These are phyloP conservation scores for Aphidius colemani DNA, from an alignment of 2,888 invertebrate genomes.

Conservation along the genomic window DNA sequence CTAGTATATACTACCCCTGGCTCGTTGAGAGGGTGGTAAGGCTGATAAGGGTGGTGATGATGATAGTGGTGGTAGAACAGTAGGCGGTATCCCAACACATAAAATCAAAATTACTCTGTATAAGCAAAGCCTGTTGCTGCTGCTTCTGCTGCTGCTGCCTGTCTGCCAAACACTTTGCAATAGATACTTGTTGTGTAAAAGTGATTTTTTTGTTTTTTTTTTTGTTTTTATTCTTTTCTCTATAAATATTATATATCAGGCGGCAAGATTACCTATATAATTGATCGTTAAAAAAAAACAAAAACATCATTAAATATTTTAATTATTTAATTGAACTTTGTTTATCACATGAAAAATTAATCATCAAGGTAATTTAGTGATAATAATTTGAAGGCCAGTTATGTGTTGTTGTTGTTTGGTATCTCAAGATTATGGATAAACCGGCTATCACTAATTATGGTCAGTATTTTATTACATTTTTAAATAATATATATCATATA, in stretches of 20 bases:
- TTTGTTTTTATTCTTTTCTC: slow-evolving; percentile 16
- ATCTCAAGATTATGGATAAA: slow-evolving; percentile 55
- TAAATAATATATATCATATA: not conserved
- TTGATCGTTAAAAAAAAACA: not conserved
- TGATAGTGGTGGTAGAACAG: slow-evolving; percentile 1
- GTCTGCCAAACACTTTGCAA: slow-evolving; percentile 43
- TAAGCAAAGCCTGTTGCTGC: slow-evolving; percentile 58
- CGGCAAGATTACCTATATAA: not conserved
- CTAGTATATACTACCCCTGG: no score
- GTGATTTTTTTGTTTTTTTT: slow-evolving; percentile 7
- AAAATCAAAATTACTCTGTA: slow-evolving; percentile 46
- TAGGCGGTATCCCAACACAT: slow-evolving; percentile 6
- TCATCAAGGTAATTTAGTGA: no score
- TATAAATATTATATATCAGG: not conserved
- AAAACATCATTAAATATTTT: no score
- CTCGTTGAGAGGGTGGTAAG: no score
- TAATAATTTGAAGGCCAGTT: slow-evolving; percentile 37
- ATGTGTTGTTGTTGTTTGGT: slow-evolving; percentile 52
- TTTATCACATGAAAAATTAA: no score
- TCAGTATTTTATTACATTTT: slow-evolving; percentile 38
- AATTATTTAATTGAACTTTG: no score
- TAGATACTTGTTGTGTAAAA: slow-evolving; percentile 32
- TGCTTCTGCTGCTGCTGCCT: slow-evolving; percentile 52
- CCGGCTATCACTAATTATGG: slow-evolving; percentile 51
- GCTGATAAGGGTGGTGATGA: slow-evolving; percentile 28